Conservation (phyloP, 2,113 vertebrate species). For the Hypocryptadius cinnamomeus region DNA sequence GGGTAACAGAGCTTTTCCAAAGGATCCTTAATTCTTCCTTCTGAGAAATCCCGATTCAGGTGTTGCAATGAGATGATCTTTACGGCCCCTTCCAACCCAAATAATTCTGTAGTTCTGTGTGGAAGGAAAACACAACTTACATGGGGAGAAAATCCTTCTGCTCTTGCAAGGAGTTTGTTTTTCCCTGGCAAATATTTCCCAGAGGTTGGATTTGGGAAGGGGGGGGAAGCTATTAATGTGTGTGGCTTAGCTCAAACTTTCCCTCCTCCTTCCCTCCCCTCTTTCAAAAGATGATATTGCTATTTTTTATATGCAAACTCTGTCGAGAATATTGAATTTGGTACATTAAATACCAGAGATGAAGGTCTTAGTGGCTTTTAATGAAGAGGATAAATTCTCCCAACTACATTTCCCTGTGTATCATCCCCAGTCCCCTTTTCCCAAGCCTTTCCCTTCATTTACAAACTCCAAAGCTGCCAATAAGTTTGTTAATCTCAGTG, state of each 20-base stretch:
- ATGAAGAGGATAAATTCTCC: slow-evolving; percentile 14
- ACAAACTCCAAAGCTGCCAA: not conserved
- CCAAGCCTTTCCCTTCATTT: not conserved
- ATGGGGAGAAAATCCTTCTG: not conserved
- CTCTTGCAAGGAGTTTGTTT: not conserved
- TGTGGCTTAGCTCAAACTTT: not conserved
- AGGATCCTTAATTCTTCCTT: not conserved
- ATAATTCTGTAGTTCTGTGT: not conserved
- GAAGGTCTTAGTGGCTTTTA: slow-evolving; percentile 14
- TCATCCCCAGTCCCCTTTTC: not conserved
- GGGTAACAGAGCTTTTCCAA: not conserved
- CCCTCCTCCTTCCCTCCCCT: not conserved
- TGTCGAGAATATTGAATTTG: not conserved
- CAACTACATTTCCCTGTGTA: not conserved
- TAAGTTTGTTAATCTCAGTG: not conserved
- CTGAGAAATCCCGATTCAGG: not conserved
- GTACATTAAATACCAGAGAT: not conserved
- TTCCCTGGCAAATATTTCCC: not conserved
- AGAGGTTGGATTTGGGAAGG: not conserved
- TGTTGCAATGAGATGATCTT: not conserved
- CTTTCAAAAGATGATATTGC: not conserved
- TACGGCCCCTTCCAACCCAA: not conserved
- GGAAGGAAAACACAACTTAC: not conserved
- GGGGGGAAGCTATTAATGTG: not conserved
- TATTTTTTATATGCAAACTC: not conserved